phyloP scores from a whole-genome alignment of 2,797 vertebrate genomes.

The Distichodus sexfasciatus region DNA sequence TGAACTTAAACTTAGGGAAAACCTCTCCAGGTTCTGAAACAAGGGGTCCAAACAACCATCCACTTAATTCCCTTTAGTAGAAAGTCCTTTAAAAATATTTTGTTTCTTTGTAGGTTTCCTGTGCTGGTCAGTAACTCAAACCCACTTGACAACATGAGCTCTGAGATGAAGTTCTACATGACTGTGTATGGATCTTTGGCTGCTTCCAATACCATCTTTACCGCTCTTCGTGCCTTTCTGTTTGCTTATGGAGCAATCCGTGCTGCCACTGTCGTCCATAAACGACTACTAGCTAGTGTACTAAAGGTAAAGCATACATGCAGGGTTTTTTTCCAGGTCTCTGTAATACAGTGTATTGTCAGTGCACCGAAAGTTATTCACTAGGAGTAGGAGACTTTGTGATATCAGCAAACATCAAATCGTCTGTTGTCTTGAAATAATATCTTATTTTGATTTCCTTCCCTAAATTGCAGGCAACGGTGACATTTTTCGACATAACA shows the following conservation, averaged over 20 bases:
- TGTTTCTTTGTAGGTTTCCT: slow-evolving; percentile 51
- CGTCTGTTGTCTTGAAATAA: too few relatives aligned
- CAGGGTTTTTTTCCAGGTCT: too few relatives aligned
- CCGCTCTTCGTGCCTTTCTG: slow-evolving; percentile 83
- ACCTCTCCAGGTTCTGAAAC: too few relatives aligned
- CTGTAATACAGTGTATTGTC: too few relatives aligned
- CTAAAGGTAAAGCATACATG: too few relatives aligned
- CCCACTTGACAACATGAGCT: slow-evolving; percentile 60
- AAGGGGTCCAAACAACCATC: too few relatives aligned
- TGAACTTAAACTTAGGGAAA: too few relatives aligned
- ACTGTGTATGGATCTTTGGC: slow-evolving; percentile 84
- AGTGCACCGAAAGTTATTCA: too few relatives aligned
- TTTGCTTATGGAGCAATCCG: slow-evolving; percentile 84
- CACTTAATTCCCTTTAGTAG: too few relatives aligned
- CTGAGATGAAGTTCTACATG: slow-evolving; percentile 85
- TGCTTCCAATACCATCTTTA: slow-evolving; percentile 84
- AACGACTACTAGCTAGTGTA: slow-evolving; percentile 75
- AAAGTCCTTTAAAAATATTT: neutral
- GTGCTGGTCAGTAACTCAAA: slow-evolving; percentile 5
- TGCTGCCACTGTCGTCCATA: slow-evolving; percentile 82
- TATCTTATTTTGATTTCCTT: neutral
- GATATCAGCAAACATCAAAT: too few relatives aligned
- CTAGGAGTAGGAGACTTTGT: too few relatives aligned
- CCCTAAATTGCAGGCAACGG: slow-evolving; percentile 73
- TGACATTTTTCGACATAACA: slow-evolving; percentile 89